These are phyloP conservation scores for Abscondita cerata DNA, from an alignment of 2,888 invertebrate genomes.

Conservation along the genomic window DNA sequence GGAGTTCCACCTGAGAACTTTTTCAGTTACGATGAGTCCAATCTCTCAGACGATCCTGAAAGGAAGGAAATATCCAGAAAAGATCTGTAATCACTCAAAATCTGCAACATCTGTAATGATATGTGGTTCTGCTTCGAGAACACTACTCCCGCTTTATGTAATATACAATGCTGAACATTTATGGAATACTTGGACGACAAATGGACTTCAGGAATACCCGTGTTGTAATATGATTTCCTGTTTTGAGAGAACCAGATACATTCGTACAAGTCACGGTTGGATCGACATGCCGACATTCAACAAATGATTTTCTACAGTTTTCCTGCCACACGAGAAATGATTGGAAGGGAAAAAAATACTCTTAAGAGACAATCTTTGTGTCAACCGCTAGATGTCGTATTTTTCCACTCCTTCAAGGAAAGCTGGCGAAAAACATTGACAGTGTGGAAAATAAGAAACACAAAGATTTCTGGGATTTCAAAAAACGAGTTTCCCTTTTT, in stretches of 20 bases:
- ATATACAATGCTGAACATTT: conserved; percentile 48
- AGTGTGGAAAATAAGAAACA: background rate
- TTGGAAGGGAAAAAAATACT: background rate
- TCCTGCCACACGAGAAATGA: background rate
- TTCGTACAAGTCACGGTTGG: conserved; percentile 4
- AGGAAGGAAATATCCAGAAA: no score
- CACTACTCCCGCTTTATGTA: conserved; percentile 48
- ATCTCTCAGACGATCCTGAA: no score
- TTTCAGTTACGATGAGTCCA: no score
- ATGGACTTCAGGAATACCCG: conserved; percentile 48
- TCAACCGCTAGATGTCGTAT: background rate
- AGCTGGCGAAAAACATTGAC: conserved; percentile 10
- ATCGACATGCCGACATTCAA: conserved; percentile 6
- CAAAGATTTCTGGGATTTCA: background rate
- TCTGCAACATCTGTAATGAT: conserved; percentile 51
- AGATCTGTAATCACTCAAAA: no score
- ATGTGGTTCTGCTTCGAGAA: conserved; percentile 45
- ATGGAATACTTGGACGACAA: conserved; percentile 45
- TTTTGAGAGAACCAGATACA: background rate
- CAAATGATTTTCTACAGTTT: conserved; percentile 5
- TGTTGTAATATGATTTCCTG: conserved; percentile 22
- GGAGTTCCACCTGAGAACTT: no score
- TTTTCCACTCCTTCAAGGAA: conserved; percentile 4
- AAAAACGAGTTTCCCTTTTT: conserved; percentile 1
- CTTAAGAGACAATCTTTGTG: background rate